Evolutionary conservation across 2,888 invertebrate species (phyloP).

Genomic region (Penaeus monodon): DNA sequence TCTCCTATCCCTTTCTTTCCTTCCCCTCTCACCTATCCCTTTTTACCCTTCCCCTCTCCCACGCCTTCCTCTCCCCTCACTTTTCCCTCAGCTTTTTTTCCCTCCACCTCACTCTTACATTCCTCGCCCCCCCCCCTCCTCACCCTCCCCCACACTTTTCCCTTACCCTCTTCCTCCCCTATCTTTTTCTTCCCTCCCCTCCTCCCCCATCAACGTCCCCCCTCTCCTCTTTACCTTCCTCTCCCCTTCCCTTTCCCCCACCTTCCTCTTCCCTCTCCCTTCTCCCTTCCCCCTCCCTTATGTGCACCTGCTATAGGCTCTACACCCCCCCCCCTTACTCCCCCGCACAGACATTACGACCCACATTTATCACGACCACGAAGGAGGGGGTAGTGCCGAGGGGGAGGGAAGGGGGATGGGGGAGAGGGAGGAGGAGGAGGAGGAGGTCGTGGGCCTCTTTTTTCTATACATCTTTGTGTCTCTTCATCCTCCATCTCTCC

Average conservation of each 20-base stretch:
- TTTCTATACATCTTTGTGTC: not conserved
- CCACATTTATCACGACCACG: not conserved
- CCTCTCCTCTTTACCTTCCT: not conserved
- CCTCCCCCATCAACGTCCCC: not conserved
- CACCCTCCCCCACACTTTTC: not conserved
- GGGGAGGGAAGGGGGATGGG: no score
- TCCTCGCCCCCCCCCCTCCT: no score
- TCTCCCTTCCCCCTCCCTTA: not conserved
- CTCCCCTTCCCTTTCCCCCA: not conserved
- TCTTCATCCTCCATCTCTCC: not conserved
- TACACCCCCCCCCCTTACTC: not conserved
- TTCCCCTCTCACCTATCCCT: no score
- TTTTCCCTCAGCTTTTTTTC: no score
- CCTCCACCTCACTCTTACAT: no score
- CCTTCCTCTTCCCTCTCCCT: not conserved
- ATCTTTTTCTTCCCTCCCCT: not conserved
- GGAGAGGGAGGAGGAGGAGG: no score
- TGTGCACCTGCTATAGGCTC: not conserved
- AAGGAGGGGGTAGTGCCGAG: no score
- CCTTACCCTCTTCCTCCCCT: not conserved
- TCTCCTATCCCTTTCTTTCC: no score
- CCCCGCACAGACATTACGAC: not conserved
- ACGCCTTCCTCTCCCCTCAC: no score
- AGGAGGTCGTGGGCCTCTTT: not conserved
- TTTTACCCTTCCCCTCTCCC: no score